These are phyloP conservation scores for Physocephala rufipes DNA, from an alignment of 2,888 invertebrate genomes.

Conservation along the genomic window DNA sequence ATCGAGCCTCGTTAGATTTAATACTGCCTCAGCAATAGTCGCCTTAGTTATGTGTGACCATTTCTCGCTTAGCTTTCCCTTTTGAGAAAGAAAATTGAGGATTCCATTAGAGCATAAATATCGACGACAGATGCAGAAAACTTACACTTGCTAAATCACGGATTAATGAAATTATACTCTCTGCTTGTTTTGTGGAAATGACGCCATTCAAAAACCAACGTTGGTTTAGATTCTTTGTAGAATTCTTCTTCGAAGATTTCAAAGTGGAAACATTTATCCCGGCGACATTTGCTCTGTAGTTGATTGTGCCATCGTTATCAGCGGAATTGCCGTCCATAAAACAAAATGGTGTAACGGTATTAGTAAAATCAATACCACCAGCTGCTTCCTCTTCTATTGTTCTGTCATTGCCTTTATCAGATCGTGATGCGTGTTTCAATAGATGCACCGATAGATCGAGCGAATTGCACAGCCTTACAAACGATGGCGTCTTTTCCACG, in stretches of 20 bases:
- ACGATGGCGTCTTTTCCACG: slow-evolving; percentile 70
- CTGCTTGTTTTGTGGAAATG: slow-evolving; percentile 85
- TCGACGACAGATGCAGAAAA: slow-evolving; percentile 39
- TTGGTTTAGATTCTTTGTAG: slow-evolving; percentile 63
- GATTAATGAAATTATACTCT: slow-evolving; percentile 85
- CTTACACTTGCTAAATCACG: slow-evolving; percentile 92
- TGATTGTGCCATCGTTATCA: not conserved
- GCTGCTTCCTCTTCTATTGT: not conserved
- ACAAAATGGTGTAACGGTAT: slow-evolving; percentile 52
- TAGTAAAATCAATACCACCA: not conserved
- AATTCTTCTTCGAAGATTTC: slow-evolving; percentile 56
- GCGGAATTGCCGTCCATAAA: slow-evolving; percentile 46
- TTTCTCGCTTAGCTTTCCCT: slow-evolving; percentile 85
- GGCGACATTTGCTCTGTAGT: slow-evolving; percentile 42
- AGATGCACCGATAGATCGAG: slow-evolving; percentile 63
- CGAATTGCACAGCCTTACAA: slow-evolving; percentile 62
- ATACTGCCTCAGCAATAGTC: slow-evolving; percentile 86
- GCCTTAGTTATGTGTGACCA: slow-evolving; percentile 91
- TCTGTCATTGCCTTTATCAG: not conserved
- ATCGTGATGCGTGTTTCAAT: slow-evolving; percentile 41
- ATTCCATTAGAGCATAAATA: not conserved
- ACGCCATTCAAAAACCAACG: slow-evolving; percentile 90
- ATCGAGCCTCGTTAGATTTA: slow-evolving; percentile 82
- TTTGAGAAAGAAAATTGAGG: slow-evolving; percentile 43
- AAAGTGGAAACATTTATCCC: slow-evolving; percentile 49